Conservation (phyloP, 2,113 vertebrate species). For the Chionomys nivalis region DNA sequence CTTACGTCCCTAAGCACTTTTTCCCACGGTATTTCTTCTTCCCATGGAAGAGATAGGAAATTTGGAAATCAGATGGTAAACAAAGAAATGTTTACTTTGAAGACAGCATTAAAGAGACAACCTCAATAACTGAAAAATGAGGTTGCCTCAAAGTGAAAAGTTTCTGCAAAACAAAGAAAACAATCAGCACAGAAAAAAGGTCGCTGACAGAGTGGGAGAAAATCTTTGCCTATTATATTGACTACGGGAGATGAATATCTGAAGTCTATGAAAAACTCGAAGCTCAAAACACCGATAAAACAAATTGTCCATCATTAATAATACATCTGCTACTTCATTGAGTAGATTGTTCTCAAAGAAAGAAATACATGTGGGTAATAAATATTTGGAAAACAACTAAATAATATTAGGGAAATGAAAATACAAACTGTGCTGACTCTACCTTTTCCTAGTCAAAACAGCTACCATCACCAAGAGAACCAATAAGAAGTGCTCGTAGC, state of each 20-base stretch:
- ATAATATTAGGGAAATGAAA: not conserved
- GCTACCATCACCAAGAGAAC: not conserved
- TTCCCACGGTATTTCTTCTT: slow-evolving; percentile 27
- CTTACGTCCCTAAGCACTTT: not conserved
- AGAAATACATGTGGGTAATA: not conserved
- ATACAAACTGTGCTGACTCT: not conserved
- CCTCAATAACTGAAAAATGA: not conserved
- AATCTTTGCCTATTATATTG: not conserved
- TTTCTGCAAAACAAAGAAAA: not conserved
- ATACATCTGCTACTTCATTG: not conserved
- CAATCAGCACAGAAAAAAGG: not conserved
- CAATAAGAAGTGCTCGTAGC: not conserved
- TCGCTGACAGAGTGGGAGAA: not conserved
- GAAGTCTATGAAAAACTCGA: not conserved
- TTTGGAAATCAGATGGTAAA: not conserved
- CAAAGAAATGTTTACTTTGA: not conserved
- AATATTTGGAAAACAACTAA: not conserved
- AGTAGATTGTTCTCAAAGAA: not conserved
- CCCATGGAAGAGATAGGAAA: not conserved
- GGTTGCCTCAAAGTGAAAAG: not conserved
- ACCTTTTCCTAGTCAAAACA: not conserved
- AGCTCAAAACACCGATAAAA: not conserved
- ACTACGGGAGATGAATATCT: not conserved
- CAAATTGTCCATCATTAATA: not conserved
- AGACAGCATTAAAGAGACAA: not conserved